These are phyloP conservation scores for Orthonevra nobilis DNA, from an alignment of 2,888 invertebrate genomes.

Conservation along the genomic window DNA sequence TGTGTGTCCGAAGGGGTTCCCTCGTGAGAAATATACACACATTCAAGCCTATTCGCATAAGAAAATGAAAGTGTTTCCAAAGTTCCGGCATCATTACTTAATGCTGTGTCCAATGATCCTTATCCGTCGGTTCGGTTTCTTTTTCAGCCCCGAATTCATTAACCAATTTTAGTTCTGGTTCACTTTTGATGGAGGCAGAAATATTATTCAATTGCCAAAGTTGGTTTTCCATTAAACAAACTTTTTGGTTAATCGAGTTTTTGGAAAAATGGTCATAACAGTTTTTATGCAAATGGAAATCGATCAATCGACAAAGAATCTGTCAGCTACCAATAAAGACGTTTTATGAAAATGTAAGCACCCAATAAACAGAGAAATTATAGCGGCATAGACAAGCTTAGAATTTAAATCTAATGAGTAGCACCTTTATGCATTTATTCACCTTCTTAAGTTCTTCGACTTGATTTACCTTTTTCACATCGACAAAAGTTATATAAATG, in stretches of 20 bases:
- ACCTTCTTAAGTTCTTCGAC: too few species aligned
- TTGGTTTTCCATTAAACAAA: neutral
- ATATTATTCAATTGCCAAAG: too few species aligned
- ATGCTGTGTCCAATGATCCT: slow-evolving; percentile 48
- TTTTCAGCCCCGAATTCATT: slow-evolving; percentile 18
- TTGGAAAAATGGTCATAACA: slow-evolving; percentile 48
- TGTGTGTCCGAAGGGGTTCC: neutral
- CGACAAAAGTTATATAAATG: neutral
- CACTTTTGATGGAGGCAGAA: too few species aligned
- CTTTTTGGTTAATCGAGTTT: slow-evolving; percentile 44
- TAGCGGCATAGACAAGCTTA: too few species aligned
- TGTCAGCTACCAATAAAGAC: too few species aligned
- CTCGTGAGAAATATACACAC: slow-evolving; percentile 10
- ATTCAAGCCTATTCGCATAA: too few species aligned
- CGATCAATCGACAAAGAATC: too few species aligned
- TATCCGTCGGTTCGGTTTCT: slow-evolving; percentile 39
- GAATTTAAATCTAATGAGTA: too few species aligned
- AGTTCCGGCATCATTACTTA: slow-evolving; percentile 67
- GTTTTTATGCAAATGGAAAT: neutral
- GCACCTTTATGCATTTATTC: too few species aligned
- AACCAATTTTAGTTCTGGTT: slow-evolving; percentile 26
- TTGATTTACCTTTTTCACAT: too few species aligned
- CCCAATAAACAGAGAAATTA: too few species aligned
- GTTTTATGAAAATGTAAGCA: too few species aligned
- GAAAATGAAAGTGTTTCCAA: slow-evolving; percentile 33